Base-by-base conservation (phyloP, 1,140 invertebrate species). In the Tetranychus cinnabarinus region DNA sequence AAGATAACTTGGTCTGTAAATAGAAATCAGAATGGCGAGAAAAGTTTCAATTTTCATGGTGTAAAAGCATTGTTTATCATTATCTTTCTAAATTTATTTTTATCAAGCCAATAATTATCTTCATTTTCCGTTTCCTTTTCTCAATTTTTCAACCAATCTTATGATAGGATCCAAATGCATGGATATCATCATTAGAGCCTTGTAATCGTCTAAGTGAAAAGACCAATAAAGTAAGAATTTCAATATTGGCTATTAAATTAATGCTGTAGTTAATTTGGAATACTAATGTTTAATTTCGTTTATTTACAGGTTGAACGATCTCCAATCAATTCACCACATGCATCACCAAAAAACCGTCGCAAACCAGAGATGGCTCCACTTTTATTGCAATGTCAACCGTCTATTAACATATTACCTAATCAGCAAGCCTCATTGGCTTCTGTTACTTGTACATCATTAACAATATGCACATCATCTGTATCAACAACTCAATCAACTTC, bases 281-380 rank as follows among this genome's bases (percentile, higher is more conserved):
- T 13, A 52, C 6, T 39, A 13, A 60, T 60, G 6, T 12, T 42
- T 42, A 6, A 10, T 42, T 42, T 10, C 1, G 39, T 42, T 42
- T 6, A 42, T 42, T 42, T 52, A 23, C 63, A 65, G 62, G 66
- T 65, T 35, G 67, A 65, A 34, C 66, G 67, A 46, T 81, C 80
- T 70, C 79, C 80, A 2, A 75, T 78, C 65, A 77, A 77, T 58
- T 78, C 76, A n/a, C 77, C 77, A 15, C 69, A 72, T 58, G 72
- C 70, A 56, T 79, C 77, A 60, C 77, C 76, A 15, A 72, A 72
- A 60, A 69, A 66, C 23, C 69, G 71, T 42, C 39, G 39, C 10
- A 42, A 42, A 42, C 39, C 39, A 42, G 39, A 42, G 5, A 42
- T 42, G 39, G 10, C 5, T 42, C 39, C 39, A 6, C 39, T 42